phyloP scores from a whole-genome alignment of 2,113 vertebrate species.

The Tiliqua scincoides region DNA sequence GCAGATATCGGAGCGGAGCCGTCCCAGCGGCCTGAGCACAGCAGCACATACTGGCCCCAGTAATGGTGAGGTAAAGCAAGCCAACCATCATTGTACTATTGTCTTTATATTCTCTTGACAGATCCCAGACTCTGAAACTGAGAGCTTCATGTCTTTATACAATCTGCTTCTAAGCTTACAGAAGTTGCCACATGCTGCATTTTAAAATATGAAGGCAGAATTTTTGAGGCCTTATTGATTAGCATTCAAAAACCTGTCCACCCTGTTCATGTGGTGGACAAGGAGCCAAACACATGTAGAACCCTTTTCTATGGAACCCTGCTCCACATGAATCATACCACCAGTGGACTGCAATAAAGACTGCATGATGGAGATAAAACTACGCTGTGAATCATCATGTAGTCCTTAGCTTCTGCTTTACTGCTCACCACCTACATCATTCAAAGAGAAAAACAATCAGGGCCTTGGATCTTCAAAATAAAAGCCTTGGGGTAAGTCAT shows the following conservation, averaged over 20 bases:
- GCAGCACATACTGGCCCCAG: too few relatives aligned
- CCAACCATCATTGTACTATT: constrained; percentile 5
- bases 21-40: too few relatives aligned
- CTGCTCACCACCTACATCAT: not conserved
- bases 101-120: not conserved
- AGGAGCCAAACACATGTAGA: not conserved
- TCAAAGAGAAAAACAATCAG: not conserved
- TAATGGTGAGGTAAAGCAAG: fast-evolving
- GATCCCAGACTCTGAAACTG: not conserved
- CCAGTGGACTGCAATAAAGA: not conserved
- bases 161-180: not conserved
- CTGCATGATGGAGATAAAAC: not conserved
- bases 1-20: too few relatives aligned
- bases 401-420: not conserved
- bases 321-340: not conserved
- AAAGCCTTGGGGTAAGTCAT: not conserved
- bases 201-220: not conserved
- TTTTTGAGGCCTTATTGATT: not conserved
- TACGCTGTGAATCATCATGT: not conserved
- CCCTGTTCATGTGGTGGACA: not conserved
- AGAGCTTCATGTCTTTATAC: not conserved
- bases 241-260: not conserved
- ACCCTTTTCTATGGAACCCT: not conserved
- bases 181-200: not conserved
- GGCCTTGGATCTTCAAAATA: not conserved